Percentiles rank a stretch among this genome's conserved stretches.
These are phyloP conservation scores for Microcebus griseorufus DNA, from an alignment of 2,113 vertebrate species.

Conservation along the genomic window DNA sequence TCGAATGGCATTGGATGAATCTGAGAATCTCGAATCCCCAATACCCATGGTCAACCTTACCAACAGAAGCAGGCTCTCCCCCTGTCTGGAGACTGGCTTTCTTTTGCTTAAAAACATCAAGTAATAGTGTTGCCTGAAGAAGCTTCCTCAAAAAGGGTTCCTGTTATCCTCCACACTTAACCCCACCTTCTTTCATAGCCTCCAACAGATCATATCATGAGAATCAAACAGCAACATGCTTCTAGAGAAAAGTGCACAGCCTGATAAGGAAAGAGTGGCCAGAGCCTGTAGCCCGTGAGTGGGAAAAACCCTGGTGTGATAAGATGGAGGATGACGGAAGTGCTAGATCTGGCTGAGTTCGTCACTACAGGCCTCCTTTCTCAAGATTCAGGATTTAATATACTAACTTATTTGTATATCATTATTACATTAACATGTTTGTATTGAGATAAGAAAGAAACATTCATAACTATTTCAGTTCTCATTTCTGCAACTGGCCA, in stretches of 20 bases:
- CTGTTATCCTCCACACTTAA: neutral
- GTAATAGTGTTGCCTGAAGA: neutral
- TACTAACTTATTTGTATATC: neutral
- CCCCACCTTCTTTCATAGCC: fast-evolving
- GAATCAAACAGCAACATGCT: neutral
- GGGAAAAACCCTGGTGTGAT: neutral
- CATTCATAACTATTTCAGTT: neutral
- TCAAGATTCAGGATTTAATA: neutral
- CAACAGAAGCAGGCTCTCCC: neutral
- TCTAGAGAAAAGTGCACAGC: neutral
- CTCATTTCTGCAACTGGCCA: neutral
- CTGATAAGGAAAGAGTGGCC: neutral
- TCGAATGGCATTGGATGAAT: neutral
- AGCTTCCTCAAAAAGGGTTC: neutral
- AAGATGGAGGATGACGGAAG: neutral
- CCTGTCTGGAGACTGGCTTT: neutral
- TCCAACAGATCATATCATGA: neutral
- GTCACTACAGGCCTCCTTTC: neutral
- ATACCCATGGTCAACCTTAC: neutral
- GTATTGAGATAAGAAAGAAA: neutral
- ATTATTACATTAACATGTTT: neutral
- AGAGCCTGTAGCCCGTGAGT: too few species aligned
- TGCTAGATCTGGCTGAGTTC: neutral
- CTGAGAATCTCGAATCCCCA: too few species aligned
- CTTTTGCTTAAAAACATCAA: neutral